Conservation (phyloP, 2,888 invertebrate species). For the Drosophila stalkeri region DNA sequence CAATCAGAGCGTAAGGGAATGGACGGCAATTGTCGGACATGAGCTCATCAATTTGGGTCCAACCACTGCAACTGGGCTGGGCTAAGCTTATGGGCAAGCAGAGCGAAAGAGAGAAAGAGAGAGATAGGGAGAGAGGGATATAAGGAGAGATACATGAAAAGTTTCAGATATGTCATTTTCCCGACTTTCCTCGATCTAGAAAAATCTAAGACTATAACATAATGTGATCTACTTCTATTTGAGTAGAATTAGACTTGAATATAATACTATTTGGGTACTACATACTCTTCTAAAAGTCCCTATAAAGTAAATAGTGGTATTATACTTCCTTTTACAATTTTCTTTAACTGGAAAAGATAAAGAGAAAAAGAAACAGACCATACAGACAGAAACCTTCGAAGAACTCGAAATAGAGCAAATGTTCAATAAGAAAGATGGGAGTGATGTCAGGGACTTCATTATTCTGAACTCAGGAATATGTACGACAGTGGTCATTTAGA, state of each 20-base stretch:
- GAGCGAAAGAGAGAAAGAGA: too few relatives aligned
- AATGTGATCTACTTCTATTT: neutral
- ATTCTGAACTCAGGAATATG: too few relatives aligned
- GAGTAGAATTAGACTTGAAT: neutral
- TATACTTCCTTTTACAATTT: neutral
- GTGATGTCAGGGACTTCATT: too few relatives aligned
- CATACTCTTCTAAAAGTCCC: neutral
- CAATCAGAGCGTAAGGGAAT: slow-evolving; percentile 44
- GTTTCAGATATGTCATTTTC: neutral
- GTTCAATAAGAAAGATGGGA: too few relatives aligned
- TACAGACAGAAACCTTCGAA: neutral
- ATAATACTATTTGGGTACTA: neutral
- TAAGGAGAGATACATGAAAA: neutral
- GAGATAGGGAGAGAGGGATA: neutral
- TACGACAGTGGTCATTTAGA: neutral
- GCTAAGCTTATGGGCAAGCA: neutral
- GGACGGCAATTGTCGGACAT: slow-evolving; percentile 44
- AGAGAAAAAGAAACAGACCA: neutral
- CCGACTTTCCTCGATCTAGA: neutral
- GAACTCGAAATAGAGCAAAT: neutral
- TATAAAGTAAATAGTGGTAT: neutral
- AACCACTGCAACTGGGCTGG: slow-evolving; percentile 11
- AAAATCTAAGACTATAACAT: neutral
- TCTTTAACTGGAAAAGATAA: neutral
- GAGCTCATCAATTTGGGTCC: slow-evolving; percentile 51